These are phyloP conservation scores for Novumbra hubbsi DNA, from an alignment of 2,797 vertebrate species.

Conservation along the genomic window DNA sequence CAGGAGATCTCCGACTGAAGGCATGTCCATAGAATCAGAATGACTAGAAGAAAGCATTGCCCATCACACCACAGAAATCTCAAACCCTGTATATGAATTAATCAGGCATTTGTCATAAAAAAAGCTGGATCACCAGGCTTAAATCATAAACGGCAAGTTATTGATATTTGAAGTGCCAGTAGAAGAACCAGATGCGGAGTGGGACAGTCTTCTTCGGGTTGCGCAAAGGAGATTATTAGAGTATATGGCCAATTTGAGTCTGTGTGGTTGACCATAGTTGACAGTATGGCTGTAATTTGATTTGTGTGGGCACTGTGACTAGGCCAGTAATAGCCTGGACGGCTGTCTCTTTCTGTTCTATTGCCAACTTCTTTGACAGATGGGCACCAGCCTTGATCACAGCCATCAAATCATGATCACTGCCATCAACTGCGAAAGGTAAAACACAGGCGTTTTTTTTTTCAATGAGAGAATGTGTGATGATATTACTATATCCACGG, in stretches of 20 bases:
- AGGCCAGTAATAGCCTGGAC: background rate
- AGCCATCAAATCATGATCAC: background rate
- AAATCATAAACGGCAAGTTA: no score
- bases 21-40: background rate
- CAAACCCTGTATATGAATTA: background rate
- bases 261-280: background rate
- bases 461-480: background rate
- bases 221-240: no score
- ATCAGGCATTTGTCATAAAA: no score
- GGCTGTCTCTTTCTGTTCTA: background rate
- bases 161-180: no score
- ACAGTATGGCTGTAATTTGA: background rate
- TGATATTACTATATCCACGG: background rate
- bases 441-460: background rate
- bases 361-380: background rate
- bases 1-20: background rate
- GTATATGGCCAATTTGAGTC: no score
- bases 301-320: background rate
- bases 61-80: slow-evolving; percentile 1
- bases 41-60: background rate
- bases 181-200: no score
- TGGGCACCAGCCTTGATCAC: background rate
- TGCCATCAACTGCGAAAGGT: background rate
- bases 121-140: no score
- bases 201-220: no score